These are phyloP conservation scores for Argynnis bischoffii DNA, from an alignment of 2,888 invertebrate species.

Conservation along the genomic window DNA sequence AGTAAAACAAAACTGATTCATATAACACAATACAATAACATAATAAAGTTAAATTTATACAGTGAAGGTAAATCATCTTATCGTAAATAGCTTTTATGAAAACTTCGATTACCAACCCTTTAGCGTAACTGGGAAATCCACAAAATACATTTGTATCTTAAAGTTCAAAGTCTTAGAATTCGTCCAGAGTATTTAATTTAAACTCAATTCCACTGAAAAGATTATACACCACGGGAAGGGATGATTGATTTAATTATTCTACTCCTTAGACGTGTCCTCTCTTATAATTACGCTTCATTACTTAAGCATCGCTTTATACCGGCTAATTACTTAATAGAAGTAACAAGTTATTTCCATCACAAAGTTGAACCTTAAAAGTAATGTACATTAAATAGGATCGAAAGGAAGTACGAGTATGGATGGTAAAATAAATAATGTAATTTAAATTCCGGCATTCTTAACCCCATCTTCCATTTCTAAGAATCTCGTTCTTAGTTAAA, in stretches of 20 bases:
- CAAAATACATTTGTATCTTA: slow-evolving; percentile 27
- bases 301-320: slow-evolving; percentile 80
- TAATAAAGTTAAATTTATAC: no score
- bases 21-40: no score
- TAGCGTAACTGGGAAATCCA: slow-evolving; percentile 5
- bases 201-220: slow-evolving; percentile 75
- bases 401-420: slow-evolving; percentile 68
- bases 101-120: background rate
- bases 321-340: slow-evolving; percentile 82
- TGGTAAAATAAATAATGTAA: slow-evolving; percentile 64
- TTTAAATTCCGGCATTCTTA: slow-evolving; percentile 26
- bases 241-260: slow-evolving; percentile 81
- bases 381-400: slow-evolving; percentile 71
- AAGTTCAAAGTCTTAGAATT: slow-evolving; percentile 64
- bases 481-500: background rate
- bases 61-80: no score
- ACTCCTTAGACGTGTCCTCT: slow-evolving; percentile 78
- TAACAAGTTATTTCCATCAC: slow-evolving; percentile 79
- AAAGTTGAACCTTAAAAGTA: slow-evolving; percentile 66
- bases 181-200: slow-evolving; percentile 70
- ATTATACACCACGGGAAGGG: slow-evolving; percentile 75
- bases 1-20: no score
- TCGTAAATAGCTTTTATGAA: background rate
- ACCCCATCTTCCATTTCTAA: slow-evolving; percentile 5
- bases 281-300: slow-evolving; percentile 81